A percentile compares a stretch with the other conserved stretches of the same genome.
Evolutionary conservation across 2,797 vertebrate species (phyloP).

Genomic region (Galagoides demidoff): DNA sequence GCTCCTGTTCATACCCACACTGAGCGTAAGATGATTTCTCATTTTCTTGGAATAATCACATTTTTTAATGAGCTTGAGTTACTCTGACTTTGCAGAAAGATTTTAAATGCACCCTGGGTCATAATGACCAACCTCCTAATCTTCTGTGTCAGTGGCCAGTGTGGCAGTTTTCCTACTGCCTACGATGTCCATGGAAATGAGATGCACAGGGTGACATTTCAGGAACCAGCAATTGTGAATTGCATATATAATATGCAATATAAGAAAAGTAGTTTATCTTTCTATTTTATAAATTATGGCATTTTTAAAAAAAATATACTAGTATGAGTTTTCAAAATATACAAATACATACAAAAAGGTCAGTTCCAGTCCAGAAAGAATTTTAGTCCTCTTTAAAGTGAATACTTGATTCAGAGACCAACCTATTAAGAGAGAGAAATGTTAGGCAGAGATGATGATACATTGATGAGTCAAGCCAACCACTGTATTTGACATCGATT

Average conservation of each 20-base stretch:
- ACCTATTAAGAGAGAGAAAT: background rate
- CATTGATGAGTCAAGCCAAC: background rate
- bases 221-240: background rate
- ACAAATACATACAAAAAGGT: background rate
- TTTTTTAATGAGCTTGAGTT: conserved; percentile 77
- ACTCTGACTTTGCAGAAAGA: conserved; percentile 60
- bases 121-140: conserved; percentile 60
- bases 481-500: conserved; percentile 9
- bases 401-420: background rate
- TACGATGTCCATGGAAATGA: background rate
- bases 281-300: background rate
- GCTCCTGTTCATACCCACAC: conserved; percentile 54
- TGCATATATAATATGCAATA: background rate
- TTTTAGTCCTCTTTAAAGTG: conserved; percentile 10
- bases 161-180: background rate
- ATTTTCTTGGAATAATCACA: conserved; percentile 57
- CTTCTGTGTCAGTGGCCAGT: background rate
- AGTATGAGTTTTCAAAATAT: background rate
- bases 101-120: conserved; percentile 53
- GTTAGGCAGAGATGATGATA: background rate
- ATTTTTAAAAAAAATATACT: background rate
- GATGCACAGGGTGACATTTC: background rate
- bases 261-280: conserved; percentile 30
- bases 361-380: conserved; percentile 1
- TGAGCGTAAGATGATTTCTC: conserved; percentile 56